A percentile compares a stretch with the other conserved stretches of the same genome.
These are phyloP conservation scores for Eonycteris spelaea DNA, from an alignment of 2,113 vertebrate genomes.

Conservation along the genomic window DNA sequence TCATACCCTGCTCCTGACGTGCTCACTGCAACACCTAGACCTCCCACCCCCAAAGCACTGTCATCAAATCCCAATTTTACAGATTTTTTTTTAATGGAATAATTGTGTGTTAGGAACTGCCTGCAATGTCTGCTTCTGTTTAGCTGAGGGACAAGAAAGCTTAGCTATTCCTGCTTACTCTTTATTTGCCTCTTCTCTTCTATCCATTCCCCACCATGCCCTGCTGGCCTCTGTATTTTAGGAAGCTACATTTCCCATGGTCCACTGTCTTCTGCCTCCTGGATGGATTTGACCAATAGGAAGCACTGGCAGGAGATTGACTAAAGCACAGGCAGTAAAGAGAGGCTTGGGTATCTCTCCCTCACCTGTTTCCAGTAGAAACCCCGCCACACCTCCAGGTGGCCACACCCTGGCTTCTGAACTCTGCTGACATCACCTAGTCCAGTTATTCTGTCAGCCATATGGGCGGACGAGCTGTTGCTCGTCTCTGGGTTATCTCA, in stretches of 20 bases:
- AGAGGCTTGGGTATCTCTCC: neutral
- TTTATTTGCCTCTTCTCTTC: neutral
- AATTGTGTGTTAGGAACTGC: neutral
- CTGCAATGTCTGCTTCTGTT: fast-evolving
- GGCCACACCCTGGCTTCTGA: neutral
- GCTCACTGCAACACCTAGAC: neutral
- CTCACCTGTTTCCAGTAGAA: neutral
- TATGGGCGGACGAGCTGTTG: neutral
- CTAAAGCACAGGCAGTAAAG: neutral
- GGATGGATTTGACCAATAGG: neutral
- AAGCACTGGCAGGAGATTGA: neutral
- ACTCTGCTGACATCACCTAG: neutral
- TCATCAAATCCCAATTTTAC: neutral
- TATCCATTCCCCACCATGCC: no score
- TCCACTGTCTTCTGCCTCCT: neutral
- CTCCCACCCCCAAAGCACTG: neutral
- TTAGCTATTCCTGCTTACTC: fast-evolving
- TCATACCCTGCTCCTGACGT: neutral
- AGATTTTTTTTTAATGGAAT: neutral
- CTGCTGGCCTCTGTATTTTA: neutral
- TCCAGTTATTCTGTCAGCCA: neutral
- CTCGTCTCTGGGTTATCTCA: neutral
- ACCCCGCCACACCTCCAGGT: neutral
- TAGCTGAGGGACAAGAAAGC: neutral
- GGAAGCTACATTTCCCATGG: neutral